Base-by-base conservation (phyloP, 2,113 vertebrate species). In the Notothenia coriiceps region DNA sequence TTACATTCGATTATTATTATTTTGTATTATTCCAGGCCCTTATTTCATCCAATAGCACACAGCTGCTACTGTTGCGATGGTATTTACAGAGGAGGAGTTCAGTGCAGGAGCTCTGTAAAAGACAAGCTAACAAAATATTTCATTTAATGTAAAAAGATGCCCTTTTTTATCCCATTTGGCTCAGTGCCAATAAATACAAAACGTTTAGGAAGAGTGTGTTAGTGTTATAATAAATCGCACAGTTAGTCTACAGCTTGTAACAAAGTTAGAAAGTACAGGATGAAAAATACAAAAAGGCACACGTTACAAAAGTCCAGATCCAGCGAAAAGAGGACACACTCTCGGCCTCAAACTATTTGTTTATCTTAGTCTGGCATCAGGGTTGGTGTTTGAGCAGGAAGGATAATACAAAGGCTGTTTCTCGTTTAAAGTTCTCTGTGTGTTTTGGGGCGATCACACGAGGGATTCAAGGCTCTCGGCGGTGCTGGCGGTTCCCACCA, bases 381-480 rank as follows among this genome's bases (percentile, higher is more conserved):
- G 70, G 79, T 76, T 74, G 64, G 72, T 59, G 75, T 46, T 46
- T n/a, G 79, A 82, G 80, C 86, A 0, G 4, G 72, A 76, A 68
- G 64, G 20, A 74, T 9, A n/a, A 29, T 29, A 29, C 4, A 77
- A 75, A 79, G 12, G 47, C n/a, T 64, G 67, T 50, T 25, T 70
- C 70, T 67, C 49, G 6, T 22, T 69, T 69, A 13, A 25, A 71
- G 69, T 85, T 69, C 46, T 57, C 78, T 44, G 44, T 55, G 52
- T 40, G 10, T 35, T 63, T 77, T 44, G 10, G 29, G 49, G 51
- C 52, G 29, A 64, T 95, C 94, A 99, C 90, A 99, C 97, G 84
- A 99, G 95, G 51, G 97, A 98, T 71, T 99, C 97, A 70, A 99
- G 95, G 90, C 98, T 98, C 94, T 98, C 97, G 0, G 96, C 94